These are phyloP conservation scores for Rhinoderma darwinii DNA, from an alignment of 2,113 vertebrate species.

Conservation along the genomic window DNA sequence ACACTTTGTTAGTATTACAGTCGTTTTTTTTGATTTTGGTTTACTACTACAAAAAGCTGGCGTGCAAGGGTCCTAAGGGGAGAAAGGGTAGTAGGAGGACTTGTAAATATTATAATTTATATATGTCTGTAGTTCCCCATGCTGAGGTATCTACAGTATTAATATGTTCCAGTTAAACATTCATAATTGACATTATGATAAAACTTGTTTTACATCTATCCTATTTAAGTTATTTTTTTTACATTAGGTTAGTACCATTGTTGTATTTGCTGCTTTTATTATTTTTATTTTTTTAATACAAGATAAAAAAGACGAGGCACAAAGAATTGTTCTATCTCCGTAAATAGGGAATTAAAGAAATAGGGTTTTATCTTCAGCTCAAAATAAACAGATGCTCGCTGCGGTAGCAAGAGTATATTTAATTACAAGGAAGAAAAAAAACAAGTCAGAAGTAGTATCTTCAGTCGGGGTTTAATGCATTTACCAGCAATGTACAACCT, in stretches of 20 bases:
- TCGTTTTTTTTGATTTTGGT: too few relatives aligned
- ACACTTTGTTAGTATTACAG: too few relatives aligned
- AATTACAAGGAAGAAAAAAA: conserved; percentile 24
- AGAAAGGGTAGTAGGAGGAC: too few relatives aligned
- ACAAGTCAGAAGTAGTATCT: neutral
- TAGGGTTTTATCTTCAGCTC: neutral
- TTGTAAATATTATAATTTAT: too few relatives aligned
- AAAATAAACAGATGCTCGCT: conserved; percentile 2
- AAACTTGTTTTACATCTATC: too few relatives aligned
- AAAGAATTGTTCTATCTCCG: neutral
- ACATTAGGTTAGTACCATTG: neutral
- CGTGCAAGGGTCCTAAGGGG: too few relatives aligned
- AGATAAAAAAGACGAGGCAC: neutral
- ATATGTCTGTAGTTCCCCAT: too few relatives aligned
- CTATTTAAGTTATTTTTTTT: neutral
- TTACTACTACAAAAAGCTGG: too few relatives aligned
- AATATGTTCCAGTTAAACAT: too few relatives aligned
- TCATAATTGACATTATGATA: too few relatives aligned
- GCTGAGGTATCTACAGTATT: too few relatives aligned
- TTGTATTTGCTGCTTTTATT: neutral
- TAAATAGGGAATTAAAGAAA: neutral
- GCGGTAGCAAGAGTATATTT: neutral
- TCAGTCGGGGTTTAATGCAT: conserved; percentile 29
- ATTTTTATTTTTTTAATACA: neutral
- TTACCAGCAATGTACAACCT: conserved; percentile 41